Percentiles rank a stretch among this genome's conserved stretches.
Evolutionary conservation across 2,113 vertebrate genomes (phyloP).

Genomic region (Sylvia atricapilla): DNA sequence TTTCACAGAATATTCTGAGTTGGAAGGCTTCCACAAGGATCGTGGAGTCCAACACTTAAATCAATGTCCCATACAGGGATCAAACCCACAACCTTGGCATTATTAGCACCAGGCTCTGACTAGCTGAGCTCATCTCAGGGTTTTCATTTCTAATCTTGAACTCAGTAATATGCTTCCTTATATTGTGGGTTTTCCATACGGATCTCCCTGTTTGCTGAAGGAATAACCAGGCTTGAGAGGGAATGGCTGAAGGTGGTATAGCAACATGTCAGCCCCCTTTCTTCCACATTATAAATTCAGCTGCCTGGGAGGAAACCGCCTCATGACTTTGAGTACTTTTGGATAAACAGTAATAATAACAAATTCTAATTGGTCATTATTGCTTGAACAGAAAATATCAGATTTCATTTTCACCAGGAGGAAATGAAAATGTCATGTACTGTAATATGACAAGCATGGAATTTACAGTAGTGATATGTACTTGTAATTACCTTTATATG

Average conservation of each 20-base stretch:
- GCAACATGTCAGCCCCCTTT: conserved; percentile 1
- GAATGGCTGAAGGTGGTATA: not conserved
- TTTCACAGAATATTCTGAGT: not conserved
- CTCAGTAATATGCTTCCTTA: not conserved
- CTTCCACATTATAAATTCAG: conserved; percentile 36
- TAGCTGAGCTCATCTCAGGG: not conserved
- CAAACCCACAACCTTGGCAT: no score
- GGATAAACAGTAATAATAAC: conserved; percentile 46
- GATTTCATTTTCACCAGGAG: conserved; percentile 57
- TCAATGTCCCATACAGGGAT: not conserved
- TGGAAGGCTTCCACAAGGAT: no score
- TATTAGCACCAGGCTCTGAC: not conserved
- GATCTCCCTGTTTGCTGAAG: not conserved
- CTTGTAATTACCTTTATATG: conserved; percentile 58
- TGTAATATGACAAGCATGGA: conserved; percentile 47
- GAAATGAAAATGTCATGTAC: conserved; percentile 66
- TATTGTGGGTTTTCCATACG: not conserved
- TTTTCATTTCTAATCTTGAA: not conserved
- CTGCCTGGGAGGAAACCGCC: conserved; percentile 36
- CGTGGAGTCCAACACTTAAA: not conserved
- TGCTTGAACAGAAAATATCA: conserved; percentile 34
- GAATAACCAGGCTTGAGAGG: not conserved
- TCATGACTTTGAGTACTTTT: conserved; percentile 1
- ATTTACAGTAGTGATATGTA: conserved; percentile 64
- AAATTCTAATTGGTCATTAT: conserved; percentile 40